Percentiles rank a stretch among this genome's conserved stretches.
phyloP scores from a whole-genome alignment of 2,888 invertebrate species.

The Cryptus viduatorius region DNA sequence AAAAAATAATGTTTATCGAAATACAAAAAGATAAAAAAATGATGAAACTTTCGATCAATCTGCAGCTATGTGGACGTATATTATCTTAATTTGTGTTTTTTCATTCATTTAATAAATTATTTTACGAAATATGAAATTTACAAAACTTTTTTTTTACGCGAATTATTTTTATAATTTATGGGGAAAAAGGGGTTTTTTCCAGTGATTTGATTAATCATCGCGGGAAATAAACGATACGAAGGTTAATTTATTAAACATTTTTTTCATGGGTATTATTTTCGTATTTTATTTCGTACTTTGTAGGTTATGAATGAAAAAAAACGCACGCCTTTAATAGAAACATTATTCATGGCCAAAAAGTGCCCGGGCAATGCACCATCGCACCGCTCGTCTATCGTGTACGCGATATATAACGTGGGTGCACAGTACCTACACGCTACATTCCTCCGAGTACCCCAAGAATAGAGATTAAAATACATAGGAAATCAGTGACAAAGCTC shows the following conservation, averaged over 20 bases:
- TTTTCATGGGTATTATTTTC: too few species aligned
- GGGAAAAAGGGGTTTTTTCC: too few species aligned
- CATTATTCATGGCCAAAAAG: constrained; percentile 5
- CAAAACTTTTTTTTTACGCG: not conserved
- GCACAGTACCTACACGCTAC: constrained; percentile 1
- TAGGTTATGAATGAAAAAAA: too few species aligned
- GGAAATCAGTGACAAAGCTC: not conserved
- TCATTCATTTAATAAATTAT: too few species aligned
- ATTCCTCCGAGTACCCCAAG: constrained; percentile 32
- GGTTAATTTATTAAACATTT: too few species aligned
- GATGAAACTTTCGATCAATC: not conserved
- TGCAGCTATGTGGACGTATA: not conserved
- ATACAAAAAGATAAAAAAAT: too few species aligned
- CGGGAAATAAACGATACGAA: too few species aligned
- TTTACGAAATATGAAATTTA: too few species aligned
- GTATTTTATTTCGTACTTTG: too few species aligned
- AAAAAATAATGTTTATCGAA: not conserved
- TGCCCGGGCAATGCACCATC: constrained; percentile 41
- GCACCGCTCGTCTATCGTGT: not conserved
- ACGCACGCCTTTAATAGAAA: not conserved
- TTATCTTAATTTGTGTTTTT: not conserved
- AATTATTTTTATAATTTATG: not conserved
- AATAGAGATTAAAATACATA: constrained; percentile 25
- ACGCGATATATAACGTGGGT: constrained; percentile 2
- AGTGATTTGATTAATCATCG: too few species aligned